Evolutionary conservation across 2,113 vertebrate genomes (phyloP), one percentile per base, ranked within the genome.

Genomic region (Malurus elegans): DNA sequence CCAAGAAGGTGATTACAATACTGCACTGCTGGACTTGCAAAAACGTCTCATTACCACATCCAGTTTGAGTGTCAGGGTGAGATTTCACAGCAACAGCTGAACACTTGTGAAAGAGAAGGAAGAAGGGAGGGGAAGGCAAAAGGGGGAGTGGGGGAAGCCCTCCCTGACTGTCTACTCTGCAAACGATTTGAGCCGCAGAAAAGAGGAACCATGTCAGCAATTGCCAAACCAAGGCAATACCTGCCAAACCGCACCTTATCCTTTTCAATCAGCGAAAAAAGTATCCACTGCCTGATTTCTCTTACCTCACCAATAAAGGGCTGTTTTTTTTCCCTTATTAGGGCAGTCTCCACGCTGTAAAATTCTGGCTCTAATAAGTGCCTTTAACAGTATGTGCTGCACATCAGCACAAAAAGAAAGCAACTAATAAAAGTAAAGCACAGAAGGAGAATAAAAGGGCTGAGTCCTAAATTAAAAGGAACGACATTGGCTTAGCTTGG

Each of bases 241-340:
- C 96, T 97, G 98, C 98, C 98, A 98, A 98, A 97, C 98, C 98
- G 48, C 97, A 98, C 97, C 97, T 97, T 97, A 98, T 97, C 97
- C 97, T 97, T 75, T 93, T 97, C 94, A 79, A 97, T 98, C 97
- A 97, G 96, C 97, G 97, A 89, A 96, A 95, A 93, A 87, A 93
- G 84, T 78, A 94, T 92, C 90, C 61, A 0, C 94, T 48, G 96
- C 94, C 94, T 96, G 90, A 87, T 95, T 97, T 87, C 89, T 96
- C 96, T 97, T 93, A 96, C 95, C 96, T 97, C 98, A 97, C 95
- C 96, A 94, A 80, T 78, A 87, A 83, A 97, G 73, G 73, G 86
- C 34, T 45, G 50, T 0, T 44, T 47, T 95, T 90, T 98, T 94
- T 97, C 95, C 98, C 98, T 97, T 98, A 98, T 98, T 98, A 98